phyloP scores from a whole-genome alignment of 1,140 invertebrate genomes.

The Papilio polytes region DNA sequence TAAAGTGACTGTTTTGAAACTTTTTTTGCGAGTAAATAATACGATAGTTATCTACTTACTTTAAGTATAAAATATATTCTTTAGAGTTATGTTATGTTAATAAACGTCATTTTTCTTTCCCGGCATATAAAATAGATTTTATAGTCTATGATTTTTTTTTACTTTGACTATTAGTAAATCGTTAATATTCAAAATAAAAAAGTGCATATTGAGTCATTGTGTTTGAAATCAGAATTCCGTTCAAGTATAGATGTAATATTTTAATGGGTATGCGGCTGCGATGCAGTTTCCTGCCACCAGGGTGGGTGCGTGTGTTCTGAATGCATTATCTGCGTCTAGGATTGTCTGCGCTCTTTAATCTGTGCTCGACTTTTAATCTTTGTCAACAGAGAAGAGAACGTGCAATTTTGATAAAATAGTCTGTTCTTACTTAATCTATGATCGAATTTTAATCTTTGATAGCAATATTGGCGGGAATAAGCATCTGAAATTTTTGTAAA shows the following conservation, averaged over 20 bases:
- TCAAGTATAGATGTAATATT: conserved; percentile 47
- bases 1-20: not conserved
- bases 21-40: too few species aligned
- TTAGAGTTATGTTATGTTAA: too few species aligned
- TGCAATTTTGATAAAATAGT: too few species aligned
- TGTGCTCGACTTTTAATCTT: conserved; percentile 4
- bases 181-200: not conserved
- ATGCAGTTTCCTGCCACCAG: conserved; percentile 47
- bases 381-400: not conserved
- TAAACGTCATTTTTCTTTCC: too few species aligned
- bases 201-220: conserved; percentile 27
- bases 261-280: conserved; percentile 46
- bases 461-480: not conserved
- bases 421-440: not conserved
- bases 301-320: conserved; percentile 45
- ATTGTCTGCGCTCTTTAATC: conserved; percentile 25
- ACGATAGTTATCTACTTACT: too few species aligned
- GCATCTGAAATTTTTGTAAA: not conserved
- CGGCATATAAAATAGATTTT: too few species aligned
- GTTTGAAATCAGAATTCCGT: conserved; percentile 42
- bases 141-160: too few species aligned
- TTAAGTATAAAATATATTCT: too few species aligned
- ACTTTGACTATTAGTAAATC: not conserved
- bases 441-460: not conserved
- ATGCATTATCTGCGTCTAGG: conserved; percentile 30